Percentiles rank a stretch among this genome's conserved stretches.
phyloP scores from a whole-genome alignment of 2,888 invertebrate species.

The Caenorhabditis japonica region DNA sequence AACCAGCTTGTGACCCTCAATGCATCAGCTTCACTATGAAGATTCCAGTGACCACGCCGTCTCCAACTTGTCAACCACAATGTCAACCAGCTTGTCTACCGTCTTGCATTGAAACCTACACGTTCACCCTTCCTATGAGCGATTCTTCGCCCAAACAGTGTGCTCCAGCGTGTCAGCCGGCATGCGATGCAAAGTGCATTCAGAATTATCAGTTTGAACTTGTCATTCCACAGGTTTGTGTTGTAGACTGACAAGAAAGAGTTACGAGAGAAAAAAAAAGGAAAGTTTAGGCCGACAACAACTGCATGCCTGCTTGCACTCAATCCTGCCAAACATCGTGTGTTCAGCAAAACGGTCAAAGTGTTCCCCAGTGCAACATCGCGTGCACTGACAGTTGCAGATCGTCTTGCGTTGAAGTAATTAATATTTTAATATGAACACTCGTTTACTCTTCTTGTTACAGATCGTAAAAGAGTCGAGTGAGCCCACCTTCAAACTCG shows the following conservation, averaged over 20 bases:
- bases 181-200: conserved; percentile 55
- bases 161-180: conserved; percentile 59
- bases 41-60: conserved; percentile 26
- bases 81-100: conserved; percentile 56
- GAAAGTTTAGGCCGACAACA: conserved; percentile 50
- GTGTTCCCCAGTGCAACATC: conserved; percentile 42
- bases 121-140: conserved; percentile 42
- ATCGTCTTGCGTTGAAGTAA: conserved; percentile 47
- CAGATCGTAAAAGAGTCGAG: conserved; percentile 41
- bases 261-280: neutral
- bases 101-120: conserved; percentile 47
- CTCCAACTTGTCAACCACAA: conserved; percentile 41
- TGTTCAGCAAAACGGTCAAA: conserved; percentile 49
- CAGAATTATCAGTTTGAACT: conserved; percentile 66
- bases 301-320: conserved; percentile 60
- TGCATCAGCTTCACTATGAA: conserved; percentile 51
- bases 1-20: conserved; percentile 50
- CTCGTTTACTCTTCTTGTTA: neutral
- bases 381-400: conserved; percentile 57
- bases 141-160: conserved; percentile 41
- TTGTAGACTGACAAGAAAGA: neutral
- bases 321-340: conserved; percentile 57
- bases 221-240: conserved; percentile 53
- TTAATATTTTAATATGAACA: neutral
- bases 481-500: conserved; percentile 49